Evolutionary conservation across 1,140 invertebrate genomes (phyloP).

Genomic region (Drosophila orena): DNA sequence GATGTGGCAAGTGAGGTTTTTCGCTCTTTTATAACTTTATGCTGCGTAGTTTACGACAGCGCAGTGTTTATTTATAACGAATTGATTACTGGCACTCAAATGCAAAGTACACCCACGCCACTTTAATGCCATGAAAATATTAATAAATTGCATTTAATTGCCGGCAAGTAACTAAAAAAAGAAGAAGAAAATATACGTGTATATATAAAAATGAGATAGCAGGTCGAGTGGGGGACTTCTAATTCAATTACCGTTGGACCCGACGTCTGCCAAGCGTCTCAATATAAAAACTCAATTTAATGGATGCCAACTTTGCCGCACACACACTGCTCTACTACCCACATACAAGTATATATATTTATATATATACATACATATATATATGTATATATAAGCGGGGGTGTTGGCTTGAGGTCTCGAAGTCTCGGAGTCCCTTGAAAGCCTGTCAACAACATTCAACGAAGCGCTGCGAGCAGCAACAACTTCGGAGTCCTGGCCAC

Average conservation of each 20-base stretch:
- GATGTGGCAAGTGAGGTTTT: too few species aligned
- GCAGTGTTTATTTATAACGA: background rate
- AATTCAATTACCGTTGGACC: conserved; percentile 66
- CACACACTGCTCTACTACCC: too few species aligned
- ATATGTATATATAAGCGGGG: background rate
- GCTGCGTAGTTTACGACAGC: background rate
- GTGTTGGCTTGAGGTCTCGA: conserved; percentile 27
- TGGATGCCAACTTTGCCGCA: conserved; percentile 58
- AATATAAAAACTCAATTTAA: conserved; percentile 77
- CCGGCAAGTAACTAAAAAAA: conserved; percentile 22
- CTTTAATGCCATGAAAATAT: conserved; percentile 8
- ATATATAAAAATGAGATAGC: background rate
- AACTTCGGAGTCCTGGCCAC: conserved; percentile 2
- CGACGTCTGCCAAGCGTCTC: conserved; percentile 51
- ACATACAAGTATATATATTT: background rate
- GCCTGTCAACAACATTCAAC: conserved; percentile 67
- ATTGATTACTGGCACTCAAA: background rate
- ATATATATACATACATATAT: background rate
- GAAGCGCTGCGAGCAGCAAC: conserved; percentile 9
- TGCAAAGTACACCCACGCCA: conserved; percentile 1
- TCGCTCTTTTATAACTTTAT: background rate
- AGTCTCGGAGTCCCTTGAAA: conserved; percentile 39
- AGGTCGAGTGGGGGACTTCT: conserved; percentile 27
- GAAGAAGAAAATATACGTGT: too few species aligned
- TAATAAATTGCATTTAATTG: conserved; percentile 57